Percentiles rank a stretch among this genome's conserved stretches.
These are phyloP conservation scores for Nanorana parkeri DNA, from an alignment of 2,113 vertebrate genomes.

Conservation along the genomic window DNA sequence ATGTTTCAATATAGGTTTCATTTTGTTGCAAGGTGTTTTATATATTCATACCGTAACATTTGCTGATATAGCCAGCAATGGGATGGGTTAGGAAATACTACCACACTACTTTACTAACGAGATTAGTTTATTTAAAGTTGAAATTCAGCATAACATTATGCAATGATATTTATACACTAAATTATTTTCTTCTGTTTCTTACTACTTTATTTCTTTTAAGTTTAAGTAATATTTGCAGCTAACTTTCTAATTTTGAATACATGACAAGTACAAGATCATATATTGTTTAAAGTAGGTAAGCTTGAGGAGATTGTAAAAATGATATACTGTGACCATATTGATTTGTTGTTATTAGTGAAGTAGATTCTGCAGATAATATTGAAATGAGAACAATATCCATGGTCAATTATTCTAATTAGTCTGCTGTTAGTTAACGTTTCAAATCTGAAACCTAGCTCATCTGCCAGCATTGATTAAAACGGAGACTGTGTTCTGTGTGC, in stretches of 20 bases:
- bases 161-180: too few species aligned
- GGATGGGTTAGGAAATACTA: too few species aligned
- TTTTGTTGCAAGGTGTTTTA: too few species aligned
- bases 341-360: constrained; percentile 11
- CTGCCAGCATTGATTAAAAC: constrained; percentile 29
- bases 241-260: background rate
- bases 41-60: too few species aligned
- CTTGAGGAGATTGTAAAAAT: background rate
- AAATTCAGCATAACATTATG: too few species aligned
- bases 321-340: background rate
- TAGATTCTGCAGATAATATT: constrained; percentile 25
- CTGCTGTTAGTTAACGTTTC: constrained; percentile 20
- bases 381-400: constrained; percentile 24
- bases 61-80: too few species aligned
- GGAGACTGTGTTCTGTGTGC: constrained; percentile 3
- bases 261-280: background rate
- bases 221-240: background rate
- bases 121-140: too few species aligned
- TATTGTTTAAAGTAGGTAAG: background rate
- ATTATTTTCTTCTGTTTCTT: background rate
- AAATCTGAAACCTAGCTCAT: constrained; percentile 3
- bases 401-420: constrained; percentile 46
- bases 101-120: too few species aligned
- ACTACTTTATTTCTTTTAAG: background rate
- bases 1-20: too few species aligned